Conservation (phyloP, 2,113 vertebrate species). For the Tragelaphus strepsiceros region DNA sequence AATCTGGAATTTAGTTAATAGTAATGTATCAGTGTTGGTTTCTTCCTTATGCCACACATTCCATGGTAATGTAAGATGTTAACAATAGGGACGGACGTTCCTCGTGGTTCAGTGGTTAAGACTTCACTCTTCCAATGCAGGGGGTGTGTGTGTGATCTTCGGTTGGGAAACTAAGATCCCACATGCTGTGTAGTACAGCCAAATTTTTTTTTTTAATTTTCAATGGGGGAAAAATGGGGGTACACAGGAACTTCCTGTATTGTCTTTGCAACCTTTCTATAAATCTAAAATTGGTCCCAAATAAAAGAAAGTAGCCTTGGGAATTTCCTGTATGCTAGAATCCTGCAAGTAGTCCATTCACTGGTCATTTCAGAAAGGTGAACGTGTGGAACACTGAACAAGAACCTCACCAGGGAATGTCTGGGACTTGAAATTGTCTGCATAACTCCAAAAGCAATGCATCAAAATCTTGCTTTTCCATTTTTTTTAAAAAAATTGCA, state of each 20-base stretch:
- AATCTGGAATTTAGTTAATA: background rate
- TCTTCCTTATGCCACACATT: background rate
- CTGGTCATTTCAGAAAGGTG: background rate
- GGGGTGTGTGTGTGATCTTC: background rate
- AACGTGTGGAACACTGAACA: background rate
- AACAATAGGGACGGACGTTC: fast-evolving
- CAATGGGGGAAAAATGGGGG: background rate
- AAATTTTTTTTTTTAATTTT: background rate
- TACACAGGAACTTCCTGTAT: background rate
- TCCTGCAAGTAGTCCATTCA: background rate
- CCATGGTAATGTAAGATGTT: background rate
- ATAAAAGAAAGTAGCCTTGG: background rate
- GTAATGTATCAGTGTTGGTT: background rate
- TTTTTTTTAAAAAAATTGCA: background rate
- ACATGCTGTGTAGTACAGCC: background rate
- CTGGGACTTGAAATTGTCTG: background rate
- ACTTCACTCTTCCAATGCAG: background rate
- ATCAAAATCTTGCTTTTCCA: background rate
- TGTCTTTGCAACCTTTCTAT: background rate
- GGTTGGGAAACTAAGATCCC: background rate
- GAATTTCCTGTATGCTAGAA: background rate
- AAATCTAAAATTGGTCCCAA: background rate
- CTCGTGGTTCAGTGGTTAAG: background rate
- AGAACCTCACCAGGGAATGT: background rate
- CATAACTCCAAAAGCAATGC: background rate